Base-by-base conservation (phyloP, 2,113 vertebrate species). In the Hepsetus odoe region DNA sequence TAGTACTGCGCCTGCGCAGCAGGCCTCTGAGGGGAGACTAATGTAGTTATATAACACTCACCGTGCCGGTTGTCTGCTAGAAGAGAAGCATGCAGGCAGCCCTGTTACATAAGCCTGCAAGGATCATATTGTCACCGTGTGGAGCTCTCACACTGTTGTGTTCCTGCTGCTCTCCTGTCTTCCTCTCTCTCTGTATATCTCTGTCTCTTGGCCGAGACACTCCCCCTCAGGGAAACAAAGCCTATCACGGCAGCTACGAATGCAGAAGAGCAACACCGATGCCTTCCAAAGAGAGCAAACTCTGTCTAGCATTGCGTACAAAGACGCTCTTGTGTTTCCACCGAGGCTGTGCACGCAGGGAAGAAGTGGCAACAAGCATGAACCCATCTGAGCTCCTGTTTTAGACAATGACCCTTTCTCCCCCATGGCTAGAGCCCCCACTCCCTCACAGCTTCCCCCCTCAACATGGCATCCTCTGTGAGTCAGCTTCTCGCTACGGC, bases 41-140 rank as follows among this genome's bases (percentile, higher is more conserved):
- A 92, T 91, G 88, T 90, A 84, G 89, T 93, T 93, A 93, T 90
- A 91, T 92, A 94, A 94, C 86, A 89, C 87, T 72, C 83, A 88
- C 86, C 80, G 87, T 86, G 90, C 89, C 85, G 86, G 84, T 84
- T 82, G 87, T 90, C 92, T 91, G 89, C 90, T 92, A 87, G 68
- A 91, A 89, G 90, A 88, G 81, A 87, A 88, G 86, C 87, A 89
- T 89, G 87, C 90, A 89, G 88, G 89, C 89, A 83, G 86, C 81
- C 85, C 87, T 83, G 83, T 94, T 93, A 92, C 89, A 88, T 93
- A 94, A 94, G 87, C 83, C 88, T 83, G 90, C 88, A 88, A 88
- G 83, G 88, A 90, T 90, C 90, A 83, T 89, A 90, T 87, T 89
- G 91, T 87, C 89, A 88, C 87, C 85, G 85, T 42, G 83, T 81